Base-by-base conservation (phyloP, 2,113 vertebrate species). In the Parus major region DNA sequence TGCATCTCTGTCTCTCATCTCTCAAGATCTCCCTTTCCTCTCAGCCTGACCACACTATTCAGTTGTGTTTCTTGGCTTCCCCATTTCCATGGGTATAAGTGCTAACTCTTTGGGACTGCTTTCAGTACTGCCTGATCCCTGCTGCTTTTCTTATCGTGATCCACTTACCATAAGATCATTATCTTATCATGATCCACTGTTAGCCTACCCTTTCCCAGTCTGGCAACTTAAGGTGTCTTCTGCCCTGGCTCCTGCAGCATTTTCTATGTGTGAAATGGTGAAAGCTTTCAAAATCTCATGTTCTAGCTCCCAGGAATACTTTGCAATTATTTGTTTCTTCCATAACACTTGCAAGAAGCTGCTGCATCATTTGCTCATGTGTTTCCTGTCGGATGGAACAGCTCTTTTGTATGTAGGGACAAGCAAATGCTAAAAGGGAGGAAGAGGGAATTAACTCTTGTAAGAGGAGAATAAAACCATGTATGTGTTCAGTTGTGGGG, bases 181-280 rank as follows among this genome's bases (percentile, higher is more conserved):
- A 39, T 64, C n/a, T 72, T 72, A 24, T 0, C 7, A 5, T 13
- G 15, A 49, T 49, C 55, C 24, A 27, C 36, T 3, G 0, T 41
- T 41, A 15, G 9, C 23, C 73, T 33, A 65, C 9, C 25, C 16
- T 78, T 96, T 93, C 14, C 82, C 14, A 27, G 23, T 41, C 53
- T 79, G 60, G 63, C 56, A 77, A 31, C 18, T 76, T 35, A 85
- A 50, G 18, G 27, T 5, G 1, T 82, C 27, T 90, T 83, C 68
- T 68, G 29, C 41, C 44, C 11, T 59, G 39, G 33, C 17, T 86
- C 20, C 47, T 66, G n/a, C 25, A 56, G 17, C 18, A 4, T 82
- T 88, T 88, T 90, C 33, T 46, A 3, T 0, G 0, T 59, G 39
- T 60, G n/a, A 82, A 88, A 50, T 15, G 10, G 71, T 50, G 53